Conservation (phyloP, 2,888 invertebrate species). For the Plebejus melissa region DNA sequence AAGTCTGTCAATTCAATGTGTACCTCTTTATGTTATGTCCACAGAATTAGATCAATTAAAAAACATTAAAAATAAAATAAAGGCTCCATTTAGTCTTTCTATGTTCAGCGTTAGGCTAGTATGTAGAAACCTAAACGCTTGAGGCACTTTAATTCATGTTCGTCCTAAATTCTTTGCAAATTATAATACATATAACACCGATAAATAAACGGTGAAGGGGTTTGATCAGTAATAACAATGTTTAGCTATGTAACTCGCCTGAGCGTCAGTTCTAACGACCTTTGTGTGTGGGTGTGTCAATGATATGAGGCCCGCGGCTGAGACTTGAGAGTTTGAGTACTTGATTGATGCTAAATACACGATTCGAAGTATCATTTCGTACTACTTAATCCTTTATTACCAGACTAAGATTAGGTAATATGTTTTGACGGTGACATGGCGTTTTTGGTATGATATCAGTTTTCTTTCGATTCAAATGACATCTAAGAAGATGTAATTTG, state of each 20-base stretch:
- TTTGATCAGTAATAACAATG: conserved; percentile 9
- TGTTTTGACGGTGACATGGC: too few species aligned
- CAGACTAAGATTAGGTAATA: too few species aligned
- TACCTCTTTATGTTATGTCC: too few species aligned
- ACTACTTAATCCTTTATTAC: too few species aligned
- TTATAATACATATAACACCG: not conserved
- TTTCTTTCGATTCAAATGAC: too few species aligned
- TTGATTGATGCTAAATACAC: not conserved
- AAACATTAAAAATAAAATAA: too few species aligned
- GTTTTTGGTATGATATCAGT: too few species aligned
- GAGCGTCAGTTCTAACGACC: not conserved
- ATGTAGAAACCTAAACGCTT: not conserved
- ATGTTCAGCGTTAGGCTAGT: not conserved
- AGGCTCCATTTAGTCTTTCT: not conserved
- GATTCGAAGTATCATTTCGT: not conserved
- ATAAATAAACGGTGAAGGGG: conserved; percentile 16
- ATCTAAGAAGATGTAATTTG: too few species aligned
- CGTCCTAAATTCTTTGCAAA: not conserved
- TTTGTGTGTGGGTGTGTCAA: conserved; percentile 8
- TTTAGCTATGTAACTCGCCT: not conserved
- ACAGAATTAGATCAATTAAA: too few species aligned
- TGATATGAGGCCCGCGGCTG: not conserved
- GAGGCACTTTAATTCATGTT: not conserved
- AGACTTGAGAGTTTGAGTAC: not conserved
- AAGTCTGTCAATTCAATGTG: too few species aligned